phyloP scores from a whole-genome alignment of 2,797 vertebrate genomes.

The Sylvilagus floridanus region DNA sequence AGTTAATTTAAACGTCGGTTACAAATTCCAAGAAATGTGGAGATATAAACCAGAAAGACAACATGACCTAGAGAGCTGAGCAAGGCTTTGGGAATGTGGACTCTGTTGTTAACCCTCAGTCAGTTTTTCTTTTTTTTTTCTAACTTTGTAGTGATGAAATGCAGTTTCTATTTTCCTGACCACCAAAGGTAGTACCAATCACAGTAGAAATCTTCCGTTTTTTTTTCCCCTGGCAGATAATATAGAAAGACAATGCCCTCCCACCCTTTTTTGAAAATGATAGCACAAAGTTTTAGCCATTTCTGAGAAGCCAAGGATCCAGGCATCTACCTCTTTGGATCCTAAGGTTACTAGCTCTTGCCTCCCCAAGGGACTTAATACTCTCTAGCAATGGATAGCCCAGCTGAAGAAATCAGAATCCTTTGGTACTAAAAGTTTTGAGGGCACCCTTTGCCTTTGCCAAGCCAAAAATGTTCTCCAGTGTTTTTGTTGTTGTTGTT shows the following conservation, averaged over 20 bases:
- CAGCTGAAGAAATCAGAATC: background rate
- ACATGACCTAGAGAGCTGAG: conserved; percentile 45
- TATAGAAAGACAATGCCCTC: background rate
- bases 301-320: background rate
- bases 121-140: background rate
- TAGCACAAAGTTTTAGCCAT: background rate
- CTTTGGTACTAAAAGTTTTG: background rate
- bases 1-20: conserved; percentile 76
- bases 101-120: conserved; percentile 44
- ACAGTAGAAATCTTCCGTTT: background rate
- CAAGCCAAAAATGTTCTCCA: background rate
- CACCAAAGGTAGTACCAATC: background rate
- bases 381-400: background rate
- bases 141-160: conserved; percentile 46
- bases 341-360: background rate
- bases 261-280: background rate
- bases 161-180: conserved; percentile 39
- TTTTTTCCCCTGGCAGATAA: background rate
- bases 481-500: too few species aligned
- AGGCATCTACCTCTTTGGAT: background rate
- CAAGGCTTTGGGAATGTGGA: conserved; percentile 55
- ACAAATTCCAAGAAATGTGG: conserved; percentile 78
- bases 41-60: conserved; percentile 79
- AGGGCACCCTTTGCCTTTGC: background rate
- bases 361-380: background rate